Conservation (phyloP, 2,888 invertebrate genomes). For the Rhagonycha fulva region DNA sequence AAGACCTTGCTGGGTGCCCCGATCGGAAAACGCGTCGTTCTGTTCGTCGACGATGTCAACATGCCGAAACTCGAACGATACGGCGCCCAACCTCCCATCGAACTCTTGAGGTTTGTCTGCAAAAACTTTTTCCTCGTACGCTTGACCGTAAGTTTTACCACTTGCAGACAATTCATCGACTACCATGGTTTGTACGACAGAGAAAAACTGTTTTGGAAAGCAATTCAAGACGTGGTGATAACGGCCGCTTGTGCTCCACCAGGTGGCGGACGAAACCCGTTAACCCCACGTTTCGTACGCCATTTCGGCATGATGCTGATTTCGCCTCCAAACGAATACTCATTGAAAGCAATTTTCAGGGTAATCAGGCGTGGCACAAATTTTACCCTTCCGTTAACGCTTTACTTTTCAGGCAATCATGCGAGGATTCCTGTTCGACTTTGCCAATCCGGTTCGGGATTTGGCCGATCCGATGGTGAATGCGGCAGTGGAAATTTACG, state of each 20-base stretch:
- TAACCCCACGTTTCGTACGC: slow-evolving; percentile 82
- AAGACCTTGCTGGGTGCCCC: slow-evolving; percentile 82
- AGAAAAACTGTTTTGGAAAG: slow-evolving; percentile 87
- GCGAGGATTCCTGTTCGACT: slow-evolving; percentile 78
- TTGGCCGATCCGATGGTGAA: slow-evolving; percentile 75
- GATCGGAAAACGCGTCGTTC: slow-evolving; percentile 77
- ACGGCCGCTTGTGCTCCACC: slow-evolving; percentile 88
- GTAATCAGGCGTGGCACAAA: slow-evolving; percentile 42
- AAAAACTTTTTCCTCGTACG: background rate
- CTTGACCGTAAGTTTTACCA: background rate
- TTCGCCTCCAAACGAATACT: slow-evolving; percentile 77
- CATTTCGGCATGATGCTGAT: slow-evolving; percentile 88
- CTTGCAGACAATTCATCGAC: slow-evolving; percentile 70
- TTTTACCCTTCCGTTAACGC: background rate
- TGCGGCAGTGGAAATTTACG: slow-evolving; percentile 84
- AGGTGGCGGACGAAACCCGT: slow-evolving; percentile 85
- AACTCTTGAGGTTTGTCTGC: slow-evolving; percentile 71
- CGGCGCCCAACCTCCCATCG: slow-evolving; percentile 91
- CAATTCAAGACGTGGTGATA: slow-evolving; percentile 81
- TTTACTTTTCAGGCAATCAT: slow-evolving; percentile 62
- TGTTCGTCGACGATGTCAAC: slow-evolving; percentile 91
- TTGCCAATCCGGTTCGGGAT: slow-evolving; percentile 69
- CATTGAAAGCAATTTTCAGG: slow-evolving; percentile 79
- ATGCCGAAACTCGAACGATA: slow-evolving; percentile 88
- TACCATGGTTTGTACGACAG: slow-evolving; percentile 85